phyloP scores from a whole-genome alignment of 2,797 vertebrate species.

The Mus caroli region DNA sequence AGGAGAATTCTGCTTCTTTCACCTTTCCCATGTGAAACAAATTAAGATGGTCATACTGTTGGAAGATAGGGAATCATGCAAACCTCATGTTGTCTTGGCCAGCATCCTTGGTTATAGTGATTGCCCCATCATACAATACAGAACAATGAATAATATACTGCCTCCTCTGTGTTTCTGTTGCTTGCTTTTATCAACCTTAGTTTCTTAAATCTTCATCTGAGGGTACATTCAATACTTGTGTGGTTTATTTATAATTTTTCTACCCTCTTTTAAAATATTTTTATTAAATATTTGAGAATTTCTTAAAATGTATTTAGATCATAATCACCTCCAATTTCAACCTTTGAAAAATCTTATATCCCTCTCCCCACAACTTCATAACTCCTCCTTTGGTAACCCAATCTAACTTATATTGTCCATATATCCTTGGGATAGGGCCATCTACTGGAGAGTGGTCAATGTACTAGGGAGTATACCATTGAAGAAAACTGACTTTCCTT shows the following conservation, averaged over 20 bases:
- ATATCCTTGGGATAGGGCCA: not conserved
- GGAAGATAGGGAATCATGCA: not conserved
- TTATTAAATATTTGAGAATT: conserved; percentile 6
- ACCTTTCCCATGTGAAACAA: not conserved
- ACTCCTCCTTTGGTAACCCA: not conserved
- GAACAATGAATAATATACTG: not conserved
- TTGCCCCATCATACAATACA: not conserved
- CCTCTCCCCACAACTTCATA: not conserved
- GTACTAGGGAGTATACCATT: not conserved
- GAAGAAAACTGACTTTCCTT: not conserved
- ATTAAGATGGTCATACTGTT: not conserved
- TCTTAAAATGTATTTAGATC: not conserved
- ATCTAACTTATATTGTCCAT: not conserved
- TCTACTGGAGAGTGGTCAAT: not conserved
- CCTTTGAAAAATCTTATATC: not conserved
- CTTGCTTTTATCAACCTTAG: not conserved
- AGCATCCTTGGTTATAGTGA: not conserved
- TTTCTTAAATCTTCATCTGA: conserved; percentile 39
- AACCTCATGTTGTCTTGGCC: not conserved
- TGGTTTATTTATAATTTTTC: conserved; percentile 35
- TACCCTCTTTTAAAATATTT: not conserved
- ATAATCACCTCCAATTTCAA: not conserved
- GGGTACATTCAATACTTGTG: conserved; percentile 29
- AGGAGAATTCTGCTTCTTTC: not conserved
- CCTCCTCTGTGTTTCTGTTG: conserved; percentile 25